A percentile compares a stretch with the other conserved stretches of the same genome.
Evolutionary conservation across 64 coral and sea anemone species (phyloP).

Genomic region (Platygyra sinensis): DNA sequence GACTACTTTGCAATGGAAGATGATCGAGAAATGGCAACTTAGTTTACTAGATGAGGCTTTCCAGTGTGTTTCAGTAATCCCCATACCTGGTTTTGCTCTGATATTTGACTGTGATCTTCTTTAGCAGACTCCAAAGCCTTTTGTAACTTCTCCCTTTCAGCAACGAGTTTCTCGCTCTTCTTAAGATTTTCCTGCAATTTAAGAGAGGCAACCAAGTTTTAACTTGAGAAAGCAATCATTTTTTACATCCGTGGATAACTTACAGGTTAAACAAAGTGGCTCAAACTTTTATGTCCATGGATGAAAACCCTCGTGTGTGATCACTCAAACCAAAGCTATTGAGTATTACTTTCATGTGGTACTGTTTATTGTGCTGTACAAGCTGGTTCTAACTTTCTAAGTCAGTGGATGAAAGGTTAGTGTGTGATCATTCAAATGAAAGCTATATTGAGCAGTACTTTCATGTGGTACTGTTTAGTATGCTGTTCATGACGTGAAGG

Average conservation of each 20-base stretch:
- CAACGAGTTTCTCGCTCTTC: slow-evolving; percentile 19
- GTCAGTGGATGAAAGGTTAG: no score
- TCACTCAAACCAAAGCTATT: not conserved
- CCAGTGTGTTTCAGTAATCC: not conserved
- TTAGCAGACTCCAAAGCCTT: not conserved
- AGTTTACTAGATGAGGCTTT: not conserved
- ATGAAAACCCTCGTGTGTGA: not conserved
- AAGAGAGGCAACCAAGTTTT: not conserved
- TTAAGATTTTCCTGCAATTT: slow-evolving; percentile 6
- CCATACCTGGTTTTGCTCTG: not conserved
- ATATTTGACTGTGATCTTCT: slow-evolving; percentile 12
- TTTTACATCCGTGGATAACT: no score
- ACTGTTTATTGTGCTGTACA: no score
- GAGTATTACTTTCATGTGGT: no score
- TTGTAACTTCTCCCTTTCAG: slow-evolving; percentile 11
- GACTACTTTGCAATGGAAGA: no score
- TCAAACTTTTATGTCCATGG: not conserved
- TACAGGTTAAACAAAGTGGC: no score
- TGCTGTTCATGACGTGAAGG: no score
- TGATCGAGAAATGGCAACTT: no score
- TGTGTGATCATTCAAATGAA: no score
- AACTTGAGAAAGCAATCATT: not conserved
- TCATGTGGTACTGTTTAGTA: no score
- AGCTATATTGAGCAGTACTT: not conserved
- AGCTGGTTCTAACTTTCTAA: no score